Evolutionary conservation across 2,888 invertebrate genomes (phyloP), one percentile per base, ranked within the genome.

Genomic region (Orgyia antiqua): DNA sequence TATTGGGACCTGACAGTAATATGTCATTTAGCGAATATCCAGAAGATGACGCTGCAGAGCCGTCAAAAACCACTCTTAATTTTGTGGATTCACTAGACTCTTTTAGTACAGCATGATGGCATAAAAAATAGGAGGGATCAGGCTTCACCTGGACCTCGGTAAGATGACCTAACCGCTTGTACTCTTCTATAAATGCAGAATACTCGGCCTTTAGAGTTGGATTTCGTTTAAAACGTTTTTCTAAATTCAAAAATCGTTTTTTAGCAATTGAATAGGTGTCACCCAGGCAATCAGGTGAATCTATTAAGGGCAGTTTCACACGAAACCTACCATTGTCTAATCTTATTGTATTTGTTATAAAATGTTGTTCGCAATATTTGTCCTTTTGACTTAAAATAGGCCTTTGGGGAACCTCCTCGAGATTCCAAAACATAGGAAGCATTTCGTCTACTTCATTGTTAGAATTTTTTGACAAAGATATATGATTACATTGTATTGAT

Each of bases 51-150:
- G 19, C 19, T 5, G 32, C 37, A 1, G 42, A 43, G 2, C 33
- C 45, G 24, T 48, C 39, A 12, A 51, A 51, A 2, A 51, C 51
- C 0, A 35, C 41, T 3, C 45, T 31, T 1, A 39, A 19, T 20
- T 43, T 43, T 1, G 49, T 45, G 3, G 41, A n/a, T 23, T 36
- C 38, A 13, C 39, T 41, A 2, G 12, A 19, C 10, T 40, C 33
- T 3, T 35, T 36, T 2, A 45, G 24, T 0, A 49, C 36, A 3
- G 39, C 33, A 23, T 44, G 45, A 24, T 49, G 49, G 3, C 38
- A 31, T 15, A 39, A 15, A 13, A 31, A 41, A 15, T 42, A 37
- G 7, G 30, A 13, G 2, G 29, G 20, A 13, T 13, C 10, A 4
- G 30, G 21, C 11, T 42, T 37, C 20, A 8, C 10, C 2, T n/a